Percentiles rank a stretch among this genome's conserved stretches.
phyloP scores from a whole-genome alignment of 2,113 vertebrate species.

The Motacilla tschutschensis region DNA sequence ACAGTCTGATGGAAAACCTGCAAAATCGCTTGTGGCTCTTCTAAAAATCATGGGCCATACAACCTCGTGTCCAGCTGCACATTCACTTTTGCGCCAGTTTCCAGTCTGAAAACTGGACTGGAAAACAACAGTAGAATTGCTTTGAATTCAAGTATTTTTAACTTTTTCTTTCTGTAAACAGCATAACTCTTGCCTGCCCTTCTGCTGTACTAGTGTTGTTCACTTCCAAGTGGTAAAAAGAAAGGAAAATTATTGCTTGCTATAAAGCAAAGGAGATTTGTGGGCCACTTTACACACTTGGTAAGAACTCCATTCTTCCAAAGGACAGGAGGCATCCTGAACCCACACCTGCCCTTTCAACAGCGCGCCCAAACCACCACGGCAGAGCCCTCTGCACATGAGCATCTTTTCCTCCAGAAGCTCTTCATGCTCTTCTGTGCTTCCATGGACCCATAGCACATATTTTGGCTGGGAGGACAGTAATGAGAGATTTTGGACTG shows the following conservation, averaged over 20 bases:
- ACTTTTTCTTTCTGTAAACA: background rate
- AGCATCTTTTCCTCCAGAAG: background rate
- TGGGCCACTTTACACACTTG: background rate
- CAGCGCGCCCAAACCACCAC: background rate
- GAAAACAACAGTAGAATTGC: background rate
- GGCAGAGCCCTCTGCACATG: rapidly evolving
- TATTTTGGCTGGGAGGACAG: background rate
- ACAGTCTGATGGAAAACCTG: background rate
- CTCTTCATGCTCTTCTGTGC: background rate
- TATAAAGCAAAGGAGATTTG: background rate
- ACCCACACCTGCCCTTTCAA: background rate
- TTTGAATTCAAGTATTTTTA: background rate
- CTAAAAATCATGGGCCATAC: background rate
- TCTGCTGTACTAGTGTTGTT: background rate
- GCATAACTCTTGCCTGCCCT: background rate
- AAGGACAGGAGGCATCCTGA: background rate
- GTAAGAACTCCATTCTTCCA: background rate
- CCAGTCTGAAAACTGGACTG: background rate
- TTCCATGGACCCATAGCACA: background rate
- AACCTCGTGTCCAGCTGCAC: background rate
- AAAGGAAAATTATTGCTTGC: background rate
- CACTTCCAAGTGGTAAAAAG: background rate
- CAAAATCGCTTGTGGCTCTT: background rate
- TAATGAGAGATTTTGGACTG: background rate
- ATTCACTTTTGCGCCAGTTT: background rate